Conservation (phyloP, 2,888 invertebrate species). For the Criorhina ranunculi region DNA sequence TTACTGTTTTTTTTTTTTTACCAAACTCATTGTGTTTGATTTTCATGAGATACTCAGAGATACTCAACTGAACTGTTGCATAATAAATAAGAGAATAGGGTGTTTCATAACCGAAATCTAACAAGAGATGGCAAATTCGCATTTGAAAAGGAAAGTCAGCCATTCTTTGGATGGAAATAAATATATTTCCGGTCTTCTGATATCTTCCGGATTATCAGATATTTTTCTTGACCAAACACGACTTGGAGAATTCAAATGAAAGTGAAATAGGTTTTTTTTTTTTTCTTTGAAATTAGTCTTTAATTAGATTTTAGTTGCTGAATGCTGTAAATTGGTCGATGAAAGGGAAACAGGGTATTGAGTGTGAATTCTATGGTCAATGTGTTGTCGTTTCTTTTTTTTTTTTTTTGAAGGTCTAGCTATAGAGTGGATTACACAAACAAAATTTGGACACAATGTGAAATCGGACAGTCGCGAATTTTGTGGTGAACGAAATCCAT, state of each 20-base stretch:
- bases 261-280: conserved; percentile 11
- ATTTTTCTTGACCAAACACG: background rate
- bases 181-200: background rate
- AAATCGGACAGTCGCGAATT: conserved; percentile 19
- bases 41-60: background rate
- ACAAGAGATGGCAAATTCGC: conserved; percentile 2
- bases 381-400: conserved; percentile 10
- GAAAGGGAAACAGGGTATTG: background rate
- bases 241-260: background rate
- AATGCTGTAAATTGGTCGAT: conserved; percentile 9
- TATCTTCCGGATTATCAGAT: conserved; percentile 14
- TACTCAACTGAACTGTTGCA: no score
- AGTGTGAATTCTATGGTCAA: conserved; percentile 14
- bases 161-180: conserved; percentile 8
- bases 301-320: conserved; percentile 6
- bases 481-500: conserved; percentile 41
- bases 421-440: background rate
- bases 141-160: background rate
- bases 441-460: background rate
- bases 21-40: conserved; percentile 14
- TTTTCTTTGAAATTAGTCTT: background rate
- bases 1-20: background rate
- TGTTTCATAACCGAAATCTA: background rate
- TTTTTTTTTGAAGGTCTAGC: conserved; percentile 26
- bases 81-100: background rate